Base-by-base conservation (phyloP, 2,797 vertebrate genomes). In the Pachyuromys duprasi region DNA sequence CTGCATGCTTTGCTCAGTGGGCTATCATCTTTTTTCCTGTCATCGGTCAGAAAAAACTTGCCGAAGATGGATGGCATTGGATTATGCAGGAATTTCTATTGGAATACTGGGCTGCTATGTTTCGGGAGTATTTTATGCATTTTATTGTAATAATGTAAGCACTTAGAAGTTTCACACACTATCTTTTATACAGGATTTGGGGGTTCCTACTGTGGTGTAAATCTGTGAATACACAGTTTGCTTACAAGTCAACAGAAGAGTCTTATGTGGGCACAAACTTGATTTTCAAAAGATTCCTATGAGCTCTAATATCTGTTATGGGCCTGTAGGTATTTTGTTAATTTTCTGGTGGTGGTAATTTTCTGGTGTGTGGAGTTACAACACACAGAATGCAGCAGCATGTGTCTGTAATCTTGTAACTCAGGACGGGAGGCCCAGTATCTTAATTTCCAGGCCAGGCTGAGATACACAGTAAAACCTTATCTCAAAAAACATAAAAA, bases 81-180 rank as follows among this genome's bases (percentile, higher is more conserved):
- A 99, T 97, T 99, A 99, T 0, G 99, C 99, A 0, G 99, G 99
- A 1, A 98, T 99, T 95, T 99, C 99, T 97, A 99, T 99, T 0
- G 99, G 99, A 53, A 99, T 99, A 98, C 98, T 99, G 97, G 99
- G 99, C 97, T 99, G 99, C 97, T 99, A 99, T 0, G 99, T 99
- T n/a, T 99, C 99, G 0, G 99, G 99, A 79, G 99, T 99, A 63
- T 99, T 99, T 98, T 99, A 99, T 70, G 99, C 99, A 4, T 99
- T 99, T 98, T 99, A 99, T 96, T 99, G 99, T 98, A 99, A 99
- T 91, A 99, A 99, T 0, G 99, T 99, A 98, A 98, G 99, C 99
- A 42, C 31, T 95, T 28, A 1, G 12, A 93, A 49, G 49, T 14
- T n/a, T 80, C 92, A 89, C 53, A 67, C 91, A 96, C 76, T 95